These are phyloP conservation scores for Muraenolepis orangiensis DNA, from an alignment of 2,797 vertebrate species.

Conservation along the genomic window DNA sequence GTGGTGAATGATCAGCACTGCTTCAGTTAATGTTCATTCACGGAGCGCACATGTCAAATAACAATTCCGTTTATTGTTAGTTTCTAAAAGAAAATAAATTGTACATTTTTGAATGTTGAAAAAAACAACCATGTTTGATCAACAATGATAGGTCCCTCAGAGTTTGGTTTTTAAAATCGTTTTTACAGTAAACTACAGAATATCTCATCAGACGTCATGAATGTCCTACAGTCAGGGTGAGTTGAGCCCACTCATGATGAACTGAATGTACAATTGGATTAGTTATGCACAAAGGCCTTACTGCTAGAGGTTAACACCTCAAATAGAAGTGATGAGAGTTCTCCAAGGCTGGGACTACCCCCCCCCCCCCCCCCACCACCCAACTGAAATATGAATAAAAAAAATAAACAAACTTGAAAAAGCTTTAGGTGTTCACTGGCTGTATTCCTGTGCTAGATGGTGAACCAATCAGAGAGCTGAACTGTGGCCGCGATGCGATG, in stretches of 20 bases:
- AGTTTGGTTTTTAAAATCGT: not conserved
- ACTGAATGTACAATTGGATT: not conserved
- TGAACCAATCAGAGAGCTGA: not conserved
- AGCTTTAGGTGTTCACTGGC: no score
- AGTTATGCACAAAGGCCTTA: not conserved
- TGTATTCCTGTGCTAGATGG: not conserved
- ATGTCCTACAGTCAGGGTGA: not conserved
- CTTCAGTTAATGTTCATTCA: not conserved
- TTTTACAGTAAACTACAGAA: not conserved
- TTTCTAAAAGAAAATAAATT: not conserved
- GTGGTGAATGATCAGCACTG: not conserved
- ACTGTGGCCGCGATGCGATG: not conserved
- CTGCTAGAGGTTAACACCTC: not conserved
- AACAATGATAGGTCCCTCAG: not conserved
- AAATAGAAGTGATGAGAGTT: not conserved
- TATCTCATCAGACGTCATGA: not conserved
- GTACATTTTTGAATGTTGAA: not conserved
- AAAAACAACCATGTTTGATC: not conserved
- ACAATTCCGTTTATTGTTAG: not conserved
- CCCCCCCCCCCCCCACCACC: no score
- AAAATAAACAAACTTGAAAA: no score
- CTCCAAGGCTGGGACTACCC: not conserved
- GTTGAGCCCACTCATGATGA: not conserved
- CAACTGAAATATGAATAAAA: conserved; percentile 2
- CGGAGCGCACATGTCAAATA: not conserved